phyloP scores from a whole-genome alignment of 2,113 vertebrate genomes.

The Struthio camelus region DNA sequence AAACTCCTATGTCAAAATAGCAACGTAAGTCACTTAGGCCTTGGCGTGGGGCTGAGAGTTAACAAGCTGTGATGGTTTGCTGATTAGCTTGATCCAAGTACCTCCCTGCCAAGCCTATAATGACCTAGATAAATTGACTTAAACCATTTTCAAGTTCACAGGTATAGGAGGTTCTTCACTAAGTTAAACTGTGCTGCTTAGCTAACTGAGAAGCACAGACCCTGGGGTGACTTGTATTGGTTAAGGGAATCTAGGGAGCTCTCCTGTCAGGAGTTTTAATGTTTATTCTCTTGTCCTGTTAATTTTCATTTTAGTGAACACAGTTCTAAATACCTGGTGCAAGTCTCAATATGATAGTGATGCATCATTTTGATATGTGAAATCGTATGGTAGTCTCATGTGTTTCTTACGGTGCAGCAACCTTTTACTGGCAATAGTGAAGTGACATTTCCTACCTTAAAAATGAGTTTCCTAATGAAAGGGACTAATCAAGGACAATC shows the following conservation, averaged over 20 bases:
- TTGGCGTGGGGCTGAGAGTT: neutral
- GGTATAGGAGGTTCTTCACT: accelerated
- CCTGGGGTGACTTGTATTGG: neutral
- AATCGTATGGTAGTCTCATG: neutral
- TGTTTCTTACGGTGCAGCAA: neutral
- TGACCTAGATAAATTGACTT: conserved; percentile 42
- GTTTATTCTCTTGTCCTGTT: neutral
- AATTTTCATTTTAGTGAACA: neutral
- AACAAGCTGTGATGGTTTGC: conserved; percentile 33
- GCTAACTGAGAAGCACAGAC: neutral
- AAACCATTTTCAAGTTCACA: neutral
- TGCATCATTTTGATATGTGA: neutral
- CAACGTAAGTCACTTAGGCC: conserved; percentile 5
- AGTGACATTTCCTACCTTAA: neutral
- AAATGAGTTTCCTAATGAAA: neutral
- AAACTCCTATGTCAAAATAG: neutral
- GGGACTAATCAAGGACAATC: neutral
- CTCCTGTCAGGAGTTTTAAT: neutral
- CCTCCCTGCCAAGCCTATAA: no score
- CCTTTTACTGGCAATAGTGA: neutral
- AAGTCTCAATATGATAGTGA: neutral
- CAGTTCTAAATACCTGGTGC: neutral
- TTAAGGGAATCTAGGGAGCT: neutral
- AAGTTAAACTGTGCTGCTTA: neutral
- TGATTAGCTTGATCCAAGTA: conserved; percentile 29